A percentile compares a stretch with the other conserved stretches of the same genome.
Evolutionary conservation across 2,888 invertebrate species (phyloP).

Genomic region (Brachyptera putata): DNA sequence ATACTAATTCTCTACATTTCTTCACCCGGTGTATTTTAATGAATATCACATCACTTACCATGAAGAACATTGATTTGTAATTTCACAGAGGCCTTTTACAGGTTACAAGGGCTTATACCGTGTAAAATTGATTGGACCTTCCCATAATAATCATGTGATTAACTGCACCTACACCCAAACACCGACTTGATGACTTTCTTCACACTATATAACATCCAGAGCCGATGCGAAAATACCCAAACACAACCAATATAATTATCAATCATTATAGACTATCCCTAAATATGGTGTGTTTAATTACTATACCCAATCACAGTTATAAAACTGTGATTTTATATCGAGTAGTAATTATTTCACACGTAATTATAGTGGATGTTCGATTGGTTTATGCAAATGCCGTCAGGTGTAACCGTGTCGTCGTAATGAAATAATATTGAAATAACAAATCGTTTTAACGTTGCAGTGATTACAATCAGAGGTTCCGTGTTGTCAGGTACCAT

Average conservation of each 20-base stretch:
- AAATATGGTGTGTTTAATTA: slow-evolving; percentile 21
- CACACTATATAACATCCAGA: no score
- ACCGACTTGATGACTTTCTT: not conserved
- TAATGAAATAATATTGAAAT: no score
- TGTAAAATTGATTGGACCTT: not conserved
- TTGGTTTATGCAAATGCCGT: slow-evolving; percentile 5
- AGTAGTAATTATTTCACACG: slow-evolving; percentile 9
- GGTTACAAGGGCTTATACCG: no score
- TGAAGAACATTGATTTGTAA: no score
- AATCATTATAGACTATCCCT: slow-evolving; percentile 13
- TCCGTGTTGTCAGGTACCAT: no score
- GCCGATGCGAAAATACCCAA: not conserved
- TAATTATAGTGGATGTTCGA: not conserved
- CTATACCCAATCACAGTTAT: not conserved
- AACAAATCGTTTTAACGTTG: no score
- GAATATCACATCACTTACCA: no score
- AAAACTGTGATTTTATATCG: not conserved
- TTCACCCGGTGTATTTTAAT: no score
- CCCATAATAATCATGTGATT: not conserved
- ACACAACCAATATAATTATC: slow-evolving; percentile 3
- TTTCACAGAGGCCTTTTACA: no score
- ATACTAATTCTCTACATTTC: no score
- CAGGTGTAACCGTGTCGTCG: no score
- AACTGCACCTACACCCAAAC: not conserved
- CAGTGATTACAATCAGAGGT: no score